Conservation (phyloP, 2,888 invertebrate genomes). For the Oscheius sp. region DNA sequence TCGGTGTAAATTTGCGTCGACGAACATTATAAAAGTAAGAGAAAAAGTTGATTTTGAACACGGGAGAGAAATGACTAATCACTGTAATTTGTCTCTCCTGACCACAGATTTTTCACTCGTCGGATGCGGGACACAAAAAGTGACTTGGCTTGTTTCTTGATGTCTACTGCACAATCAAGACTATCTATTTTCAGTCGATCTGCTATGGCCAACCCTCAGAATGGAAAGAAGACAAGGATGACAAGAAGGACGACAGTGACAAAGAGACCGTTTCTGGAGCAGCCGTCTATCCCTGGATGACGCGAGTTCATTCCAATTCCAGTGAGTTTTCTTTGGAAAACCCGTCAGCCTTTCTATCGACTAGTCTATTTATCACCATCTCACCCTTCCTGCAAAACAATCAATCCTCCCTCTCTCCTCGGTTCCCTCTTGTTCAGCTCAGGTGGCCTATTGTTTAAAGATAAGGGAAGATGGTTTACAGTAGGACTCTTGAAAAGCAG, state of each 20-base stretch:
- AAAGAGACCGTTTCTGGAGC: slow-evolving; percentile 50
- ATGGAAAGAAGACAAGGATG: slow-evolving; percentile 58
- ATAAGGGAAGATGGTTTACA: too few species aligned
- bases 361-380: not conserved
- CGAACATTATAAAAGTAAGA: not conserved
- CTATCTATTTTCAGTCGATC: slow-evolving; percentile 42
- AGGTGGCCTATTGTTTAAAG: too few species aligned
- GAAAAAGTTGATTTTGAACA: not conserved
- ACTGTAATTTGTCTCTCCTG: too few species aligned
- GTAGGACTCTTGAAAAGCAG: too few species aligned
- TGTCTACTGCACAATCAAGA: not conserved
- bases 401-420: not conserved
- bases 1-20: not conserved
- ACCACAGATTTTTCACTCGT: too few species aligned
- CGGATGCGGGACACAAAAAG: too few species aligned
- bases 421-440: not conserved
- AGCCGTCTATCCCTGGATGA: slow-evolving; percentile 73
- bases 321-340: slow-evolving; percentile 40
- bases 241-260: slow-evolving; percentile 47
- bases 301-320: slow-evolving; percentile 70
- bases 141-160: too few species aligned
- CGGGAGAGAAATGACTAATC: too few species aligned
- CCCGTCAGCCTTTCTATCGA: not conserved
- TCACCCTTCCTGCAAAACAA: not conserved
- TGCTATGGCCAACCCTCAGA: slow-evolving; percentile 43